These are phyloP conservation scores for Ceyx melanurus DNA, from an alignment of 2,113 vertebrate species.

Conservation along the genomic window DNA sequence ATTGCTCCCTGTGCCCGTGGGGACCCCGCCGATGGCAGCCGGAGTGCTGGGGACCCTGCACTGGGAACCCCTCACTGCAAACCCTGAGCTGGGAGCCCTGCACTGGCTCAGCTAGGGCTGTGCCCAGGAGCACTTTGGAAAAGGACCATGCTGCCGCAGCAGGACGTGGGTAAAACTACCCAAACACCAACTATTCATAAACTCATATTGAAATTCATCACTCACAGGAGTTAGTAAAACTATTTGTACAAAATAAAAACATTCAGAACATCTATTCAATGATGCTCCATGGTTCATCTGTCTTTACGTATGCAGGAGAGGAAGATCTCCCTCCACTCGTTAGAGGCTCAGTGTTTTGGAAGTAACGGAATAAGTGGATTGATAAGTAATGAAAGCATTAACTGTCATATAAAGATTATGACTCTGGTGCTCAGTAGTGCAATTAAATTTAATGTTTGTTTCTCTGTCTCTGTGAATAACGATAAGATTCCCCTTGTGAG, in stretches of 20 bases:
- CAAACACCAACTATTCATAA: too few relatives aligned
- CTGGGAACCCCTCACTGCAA: too few relatives aligned
- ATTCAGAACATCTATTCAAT: constrained; percentile 15
- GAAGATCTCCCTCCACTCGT: constrained; percentile 45
- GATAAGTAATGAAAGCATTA: constrained; percentile 75
- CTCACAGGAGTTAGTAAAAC: neutral
- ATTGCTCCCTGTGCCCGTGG: fast-evolving
- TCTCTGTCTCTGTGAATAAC: constrained; percentile 59
- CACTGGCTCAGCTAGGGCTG: fast-evolving
- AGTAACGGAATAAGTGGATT: constrained; percentile 61
- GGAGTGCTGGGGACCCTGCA: fast-evolving
- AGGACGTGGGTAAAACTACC: too few relatives aligned
- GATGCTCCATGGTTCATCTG: constrained; percentile 37
- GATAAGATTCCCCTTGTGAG: constrained; percentile 47
- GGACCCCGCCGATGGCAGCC: neutral
- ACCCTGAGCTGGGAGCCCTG: neutral
- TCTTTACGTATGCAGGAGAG: constrained; percentile 26
- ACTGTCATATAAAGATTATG: constrained; percentile 69
- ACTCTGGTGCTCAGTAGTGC: constrained; percentile 45
- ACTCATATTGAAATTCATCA: too few relatives aligned
- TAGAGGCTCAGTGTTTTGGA: constrained; percentile 58
- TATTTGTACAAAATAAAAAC: constrained; percentile 4
- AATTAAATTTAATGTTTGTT: constrained; percentile 76
- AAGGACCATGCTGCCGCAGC: neutral
- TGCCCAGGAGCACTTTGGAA: neutral